Evolutionary conservation across 2,888 invertebrate genomes (phyloP).

Genomic region (Campopleginae sp.): DNA sequence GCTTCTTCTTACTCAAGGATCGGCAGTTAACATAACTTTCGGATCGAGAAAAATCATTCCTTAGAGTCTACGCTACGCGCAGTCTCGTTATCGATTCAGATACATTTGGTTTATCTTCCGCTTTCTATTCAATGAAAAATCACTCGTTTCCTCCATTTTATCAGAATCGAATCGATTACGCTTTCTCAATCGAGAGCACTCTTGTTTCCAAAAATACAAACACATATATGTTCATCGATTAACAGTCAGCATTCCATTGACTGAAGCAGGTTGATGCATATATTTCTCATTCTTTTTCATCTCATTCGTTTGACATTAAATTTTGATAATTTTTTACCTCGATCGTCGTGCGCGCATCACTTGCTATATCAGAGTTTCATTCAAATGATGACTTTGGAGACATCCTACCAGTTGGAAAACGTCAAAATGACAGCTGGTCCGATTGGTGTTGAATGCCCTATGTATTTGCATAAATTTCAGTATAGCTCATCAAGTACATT

Average conservation of each 20-base stretch:
- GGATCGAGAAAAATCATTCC: slow-evolving; percentile 45
- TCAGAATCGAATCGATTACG: slow-evolving; percentile 1
- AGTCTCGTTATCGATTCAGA: slow-evolving; percentile 27
- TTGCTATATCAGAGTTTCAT: too few species aligned
- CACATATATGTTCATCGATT: too few species aligned
- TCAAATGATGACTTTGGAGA: too few species aligned
- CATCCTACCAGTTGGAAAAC: too few species aligned
- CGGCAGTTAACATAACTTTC: slow-evolving; percentile 58
- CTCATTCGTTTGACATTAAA: too few species aligned
- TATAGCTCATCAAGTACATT: slow-evolving; percentile 34
- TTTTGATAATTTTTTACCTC: too few species aligned
- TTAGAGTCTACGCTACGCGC: slow-evolving; percentile 16
- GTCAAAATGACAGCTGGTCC: too few species aligned
- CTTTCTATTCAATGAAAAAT: slow-evolving; percentile 6
- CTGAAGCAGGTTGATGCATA: too few species aligned
- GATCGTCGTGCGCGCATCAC: too few species aligned
- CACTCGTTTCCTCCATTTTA: slow-evolving; percentile 5
- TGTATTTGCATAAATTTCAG: slow-evolving; percentile 18
- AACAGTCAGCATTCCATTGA: too few species aligned
- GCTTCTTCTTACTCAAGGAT: slow-evolving; percentile 54
- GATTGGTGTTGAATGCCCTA: too few species aligned
- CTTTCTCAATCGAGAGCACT: neutral
- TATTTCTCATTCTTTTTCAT: too few species aligned
- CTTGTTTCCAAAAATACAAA: neutral
- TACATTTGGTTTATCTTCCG: slow-evolving; percentile 20